phyloP scores from a whole-genome alignment of 2,113 vertebrate genomes.

The Columba janthina region DNA sequence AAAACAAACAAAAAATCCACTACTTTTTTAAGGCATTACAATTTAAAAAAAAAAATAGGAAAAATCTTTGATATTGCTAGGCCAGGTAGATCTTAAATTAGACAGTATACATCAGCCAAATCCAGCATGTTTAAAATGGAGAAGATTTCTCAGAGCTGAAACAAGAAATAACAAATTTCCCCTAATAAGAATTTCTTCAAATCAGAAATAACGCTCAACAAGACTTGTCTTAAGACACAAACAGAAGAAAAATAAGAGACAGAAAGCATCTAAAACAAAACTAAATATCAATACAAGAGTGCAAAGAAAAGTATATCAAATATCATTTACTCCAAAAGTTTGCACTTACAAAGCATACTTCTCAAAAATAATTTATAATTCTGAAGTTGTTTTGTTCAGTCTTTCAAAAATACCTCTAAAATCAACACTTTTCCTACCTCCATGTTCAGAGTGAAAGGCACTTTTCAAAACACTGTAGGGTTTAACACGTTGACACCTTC shows the following conservation, averaged over 20 bases:
- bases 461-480: neutral
- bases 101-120: neutral
- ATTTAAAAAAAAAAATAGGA: neutral
- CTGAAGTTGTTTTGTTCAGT: neutral
- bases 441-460: neutral
- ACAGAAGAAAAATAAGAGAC: neutral
- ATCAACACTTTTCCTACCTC: neutral
- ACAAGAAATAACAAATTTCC: neutral
- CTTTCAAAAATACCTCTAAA: neutral
- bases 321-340: neutral
- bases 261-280: neutral
- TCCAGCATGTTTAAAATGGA: neutral
- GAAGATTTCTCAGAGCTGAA: neutral
- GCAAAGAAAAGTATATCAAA: neutral
- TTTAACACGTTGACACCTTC: neutral
- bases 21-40: neutral
- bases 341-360: neutral
- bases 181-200: neutral
- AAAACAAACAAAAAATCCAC: no score
- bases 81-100: neutral
- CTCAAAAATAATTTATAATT: neutral
- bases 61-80: neutral
- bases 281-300: neutral
- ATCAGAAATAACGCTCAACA: neutral
- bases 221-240: neutral